Conservation (phyloP, 1,140 invertebrate species). For the Neodiprion fabricii region DNA sequence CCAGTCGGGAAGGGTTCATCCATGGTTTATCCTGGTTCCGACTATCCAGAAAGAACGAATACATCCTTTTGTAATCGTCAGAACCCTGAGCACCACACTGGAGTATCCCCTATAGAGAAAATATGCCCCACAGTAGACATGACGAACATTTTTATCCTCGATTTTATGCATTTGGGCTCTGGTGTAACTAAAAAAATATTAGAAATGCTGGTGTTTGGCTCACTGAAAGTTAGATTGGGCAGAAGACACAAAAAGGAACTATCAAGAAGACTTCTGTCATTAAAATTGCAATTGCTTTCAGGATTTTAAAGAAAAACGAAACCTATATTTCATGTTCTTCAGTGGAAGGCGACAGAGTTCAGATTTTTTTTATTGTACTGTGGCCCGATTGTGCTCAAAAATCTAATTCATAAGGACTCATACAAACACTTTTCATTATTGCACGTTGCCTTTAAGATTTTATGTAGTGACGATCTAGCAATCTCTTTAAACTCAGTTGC, state of each 20-base stretch:
- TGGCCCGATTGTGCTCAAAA: slow-evolving; percentile 19
- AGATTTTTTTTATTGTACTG: slow-evolving; percentile 9
- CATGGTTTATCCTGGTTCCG: slow-evolving; percentile 15
- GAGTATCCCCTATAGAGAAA: slow-evolving; percentile 15
- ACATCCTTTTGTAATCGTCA: slow-evolving; percentile 15
- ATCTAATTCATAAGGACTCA: neutral
- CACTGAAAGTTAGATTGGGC: slow-evolving; percentile 13
- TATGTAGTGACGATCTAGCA: neutral
- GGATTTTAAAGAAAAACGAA: slow-evolving; percentile 23
- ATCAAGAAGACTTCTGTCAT: slow-evolving; percentile 7
- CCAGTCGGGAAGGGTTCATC: neutral
- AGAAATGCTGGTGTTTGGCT: slow-evolving; percentile 1
- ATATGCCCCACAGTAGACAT: slow-evolving; percentile 20
- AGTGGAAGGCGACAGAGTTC: neutral
- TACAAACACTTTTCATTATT: slow-evolving; percentile 24
- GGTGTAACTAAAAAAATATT: slow-evolving; percentile 22
- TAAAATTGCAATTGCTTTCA: slow-evolving; percentile 13
- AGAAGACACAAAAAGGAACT: neutral
- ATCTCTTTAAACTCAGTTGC: slow-evolving; percentile 1
- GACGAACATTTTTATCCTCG: slow-evolving; percentile 22
- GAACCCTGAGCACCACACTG: slow-evolving; percentile 12
- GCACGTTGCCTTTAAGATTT: slow-evolving; percentile 17
- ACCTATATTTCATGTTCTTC: neutral
- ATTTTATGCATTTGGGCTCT: slow-evolving; percentile 25
- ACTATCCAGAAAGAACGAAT: slow-evolving; percentile 10